phyloP scores from a whole-genome alignment of 92 coral and sea anemone species.

The Micromussa lordhowensis region DNA sequence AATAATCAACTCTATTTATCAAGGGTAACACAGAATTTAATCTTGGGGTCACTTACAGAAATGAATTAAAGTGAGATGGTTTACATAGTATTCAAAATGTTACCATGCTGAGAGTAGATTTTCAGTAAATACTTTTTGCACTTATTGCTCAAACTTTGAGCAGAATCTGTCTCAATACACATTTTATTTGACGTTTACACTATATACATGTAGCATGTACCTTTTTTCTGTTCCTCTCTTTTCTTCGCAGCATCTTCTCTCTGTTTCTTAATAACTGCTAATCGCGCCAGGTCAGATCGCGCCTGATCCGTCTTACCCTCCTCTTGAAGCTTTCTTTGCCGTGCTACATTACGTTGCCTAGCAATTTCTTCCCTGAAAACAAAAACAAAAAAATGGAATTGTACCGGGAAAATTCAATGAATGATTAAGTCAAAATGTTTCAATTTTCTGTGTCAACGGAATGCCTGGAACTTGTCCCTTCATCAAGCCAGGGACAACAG shows the following conservation, averaged over 20 bases:
- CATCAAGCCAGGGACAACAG: neutral
- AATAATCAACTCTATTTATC: too few relatives aligned
- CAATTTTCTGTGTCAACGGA: neutral
- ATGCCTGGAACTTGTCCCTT: neutral
- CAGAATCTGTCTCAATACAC: too few relatives aligned
- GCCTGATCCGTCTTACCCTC: constrained; percentile 97
- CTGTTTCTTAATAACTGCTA: constrained; percentile 89
- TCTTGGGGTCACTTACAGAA: too few relatives aligned
- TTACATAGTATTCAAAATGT: too few relatives aligned
- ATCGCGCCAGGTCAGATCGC: constrained; percentile 88
- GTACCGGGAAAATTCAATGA: neutral
- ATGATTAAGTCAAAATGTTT: neutral
- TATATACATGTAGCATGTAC: constrained; percentile 45
- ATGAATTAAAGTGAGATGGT: too few relatives aligned
- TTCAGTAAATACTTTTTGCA: too few relatives aligned
- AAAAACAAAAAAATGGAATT: neutral
- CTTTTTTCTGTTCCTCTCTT: constrained; percentile 90
- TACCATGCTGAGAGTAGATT: too few relatives aligned
- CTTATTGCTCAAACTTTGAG: too few relatives aligned
- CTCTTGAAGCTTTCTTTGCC: constrained; percentile 81
- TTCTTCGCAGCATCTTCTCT: constrained; percentile 88
- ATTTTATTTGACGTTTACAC: too few relatives aligned
- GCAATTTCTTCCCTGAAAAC: constrained; percentile 90
- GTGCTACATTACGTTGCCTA: constrained; percentile 74
- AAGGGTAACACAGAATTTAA: too few relatives aligned